phyloP scores from a whole-genome alignment of 2,113 vertebrate genomes.

The Sciurus niger region DNA sequence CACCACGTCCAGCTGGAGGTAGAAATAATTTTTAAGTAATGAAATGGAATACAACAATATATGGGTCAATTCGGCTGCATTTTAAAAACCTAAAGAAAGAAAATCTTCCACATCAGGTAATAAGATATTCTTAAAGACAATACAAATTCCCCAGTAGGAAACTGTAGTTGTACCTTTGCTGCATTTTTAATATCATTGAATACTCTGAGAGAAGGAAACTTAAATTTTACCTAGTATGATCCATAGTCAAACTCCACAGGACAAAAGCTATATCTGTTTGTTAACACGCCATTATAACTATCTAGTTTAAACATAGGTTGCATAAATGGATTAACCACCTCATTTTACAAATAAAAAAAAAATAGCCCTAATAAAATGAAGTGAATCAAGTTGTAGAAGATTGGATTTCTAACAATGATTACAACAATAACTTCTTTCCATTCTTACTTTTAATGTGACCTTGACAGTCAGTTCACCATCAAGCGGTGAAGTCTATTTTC shows the following conservation, averaged over 20 bases:
- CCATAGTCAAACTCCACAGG: neutral
- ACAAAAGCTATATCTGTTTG: neutral
- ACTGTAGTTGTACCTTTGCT: neutral
- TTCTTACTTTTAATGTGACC: neutral
- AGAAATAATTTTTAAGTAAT: neutral
- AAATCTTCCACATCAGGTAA: neutral
- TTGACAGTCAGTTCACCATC: neutral
- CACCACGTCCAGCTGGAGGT: neutral
- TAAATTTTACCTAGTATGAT: neutral
- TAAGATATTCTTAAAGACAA: neutral
- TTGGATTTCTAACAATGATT: neutral
- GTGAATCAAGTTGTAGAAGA: neutral
- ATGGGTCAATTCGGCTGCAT: neutral
- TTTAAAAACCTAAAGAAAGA: neutral
- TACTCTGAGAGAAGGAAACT: neutral
- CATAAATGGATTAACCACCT: neutral
- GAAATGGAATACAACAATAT: neutral
- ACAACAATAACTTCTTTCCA: neutral
- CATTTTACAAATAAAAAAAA: slow-evolving; percentile 45
- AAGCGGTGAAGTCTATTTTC: neutral
- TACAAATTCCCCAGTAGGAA: neutral
- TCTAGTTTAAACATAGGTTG: neutral
- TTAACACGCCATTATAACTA: neutral
- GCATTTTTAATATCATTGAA: neutral
- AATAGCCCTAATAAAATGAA: neutral